phyloP scores from a whole-genome alignment of 2,888 invertebrate species.

The Drosophila tanythrix region DNA sequence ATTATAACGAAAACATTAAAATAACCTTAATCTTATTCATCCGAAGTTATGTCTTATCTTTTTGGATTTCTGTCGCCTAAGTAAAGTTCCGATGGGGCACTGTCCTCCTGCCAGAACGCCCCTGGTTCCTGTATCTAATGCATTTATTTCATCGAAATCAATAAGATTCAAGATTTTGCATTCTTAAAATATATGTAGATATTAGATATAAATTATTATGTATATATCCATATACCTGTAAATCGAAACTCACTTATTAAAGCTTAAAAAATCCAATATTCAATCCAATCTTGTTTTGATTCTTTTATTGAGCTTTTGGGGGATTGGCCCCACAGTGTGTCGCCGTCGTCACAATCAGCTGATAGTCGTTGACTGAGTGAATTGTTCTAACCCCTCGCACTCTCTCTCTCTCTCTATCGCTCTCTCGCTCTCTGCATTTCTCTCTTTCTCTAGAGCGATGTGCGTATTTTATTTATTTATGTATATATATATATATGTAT shows the following conservation, averaged over 20 bases:
- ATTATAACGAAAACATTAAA: background rate
- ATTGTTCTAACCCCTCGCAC: background rate
- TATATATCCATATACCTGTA: background rate
- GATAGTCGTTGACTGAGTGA: background rate
- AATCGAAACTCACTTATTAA: background rate
- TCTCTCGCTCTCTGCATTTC: background rate
- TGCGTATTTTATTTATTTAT: conserved; percentile 5
- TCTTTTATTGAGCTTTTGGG: background rate
- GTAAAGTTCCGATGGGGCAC: background rate
- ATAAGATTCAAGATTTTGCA: background rate
- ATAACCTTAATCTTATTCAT: background rate
- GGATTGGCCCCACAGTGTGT: conserved; percentile 7
- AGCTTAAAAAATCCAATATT: background rate
- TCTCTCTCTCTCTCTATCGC: background rate
- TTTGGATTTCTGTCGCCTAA: background rate
- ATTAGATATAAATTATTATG: background rate
- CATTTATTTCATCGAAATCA: background rate
- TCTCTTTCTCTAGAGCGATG: conserved; percentile 11
- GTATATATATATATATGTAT: background rate
- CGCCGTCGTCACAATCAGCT: conserved; percentile 19
- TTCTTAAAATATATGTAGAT: background rate
- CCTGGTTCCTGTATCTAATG: background rate
- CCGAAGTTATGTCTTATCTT: background rate
- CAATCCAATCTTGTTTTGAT: background rate
- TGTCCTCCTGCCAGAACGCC: background rate